These are phyloP conservation scores for Pagrus major DNA, from an alignment of 2,113 vertebrate species.

Conservation along the genomic window DNA sequence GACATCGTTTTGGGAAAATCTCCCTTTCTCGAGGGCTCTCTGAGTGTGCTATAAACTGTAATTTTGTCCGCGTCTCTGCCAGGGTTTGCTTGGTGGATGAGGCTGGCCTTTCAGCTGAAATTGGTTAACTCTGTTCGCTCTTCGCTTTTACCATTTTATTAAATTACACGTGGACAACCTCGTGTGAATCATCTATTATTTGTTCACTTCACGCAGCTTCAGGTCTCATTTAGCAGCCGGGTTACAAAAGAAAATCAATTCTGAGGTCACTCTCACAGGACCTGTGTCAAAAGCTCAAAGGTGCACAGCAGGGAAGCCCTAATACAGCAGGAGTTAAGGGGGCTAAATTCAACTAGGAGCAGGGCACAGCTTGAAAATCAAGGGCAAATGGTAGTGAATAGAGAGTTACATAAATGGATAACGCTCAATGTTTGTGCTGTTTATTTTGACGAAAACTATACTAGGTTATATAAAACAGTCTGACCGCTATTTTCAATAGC, in stretches of 20 bases:
- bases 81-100: no score
- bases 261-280: constrained; percentile 39
- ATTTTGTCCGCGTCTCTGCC: no score
- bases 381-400: background rate
- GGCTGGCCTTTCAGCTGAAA: no score
- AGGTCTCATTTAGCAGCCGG: constrained; percentile 5
- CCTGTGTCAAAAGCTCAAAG: background rate
- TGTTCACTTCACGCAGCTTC: background rate
- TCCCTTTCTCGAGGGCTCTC: no score
- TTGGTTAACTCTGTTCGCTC: no score
- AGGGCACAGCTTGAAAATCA: background rate
- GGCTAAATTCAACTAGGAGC: background rate
- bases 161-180: no score
- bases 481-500: background rate
- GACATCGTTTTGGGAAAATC: no score
- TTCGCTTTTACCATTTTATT: no score
- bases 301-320: background rate
- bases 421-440: background rate
- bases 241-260: constrained; percentile 17
- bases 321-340: background rate
- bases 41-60: no score
- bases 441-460: background rate
- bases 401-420: no score
- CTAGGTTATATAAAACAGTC: background rate
- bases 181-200: no score